Evolutionary conservation across 1,140 invertebrate genomes (phyloP), one percentile per base, ranked within the genome.

Genomic region (Pantala flavescens): DNA sequence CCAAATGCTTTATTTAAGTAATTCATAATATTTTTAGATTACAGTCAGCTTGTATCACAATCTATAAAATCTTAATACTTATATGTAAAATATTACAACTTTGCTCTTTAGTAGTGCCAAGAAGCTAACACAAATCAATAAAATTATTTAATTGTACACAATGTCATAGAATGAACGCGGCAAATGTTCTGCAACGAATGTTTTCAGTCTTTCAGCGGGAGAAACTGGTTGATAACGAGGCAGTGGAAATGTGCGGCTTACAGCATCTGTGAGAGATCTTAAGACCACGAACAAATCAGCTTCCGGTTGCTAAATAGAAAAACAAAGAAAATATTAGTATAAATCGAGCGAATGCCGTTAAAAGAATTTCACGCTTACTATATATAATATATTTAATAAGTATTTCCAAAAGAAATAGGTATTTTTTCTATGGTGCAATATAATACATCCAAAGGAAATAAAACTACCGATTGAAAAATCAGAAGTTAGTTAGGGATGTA

Each of bases 201-300:
- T 89, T 82, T 92, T 91, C 70, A 93, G 81, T 80, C 91, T 91
- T 81, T 93, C 92, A 43, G 85, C 82, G 28, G 87, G 86, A 0
- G 90, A 90, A 0, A 93, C 90, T 0, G 92, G 91, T 0, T 91
- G 92, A 82, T 94, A 94, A 80, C 90, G 88, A 49, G 86, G 84
- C 82, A 93, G 85, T 55, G 92, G 92, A 84, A 93, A 93, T 73
- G 91, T 92, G 78, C 91, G 88, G 23, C 86, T 86, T n/a, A 92
- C 88, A 71, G 90, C 87, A 80, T 93, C 91, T 42, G 87, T 88
- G 55, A 93, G 81, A 19, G 91, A 86, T 73, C 88, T 85, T 14
- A 90, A 86, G 24, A 92, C 89, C 23, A 88, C 87, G 72, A 88
- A 88, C 77, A 92, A 84, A 82, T 93, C 91, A 36, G 87, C 87